Conservation (phyloP, 2,797 vertebrate species). For the Chaenodraco wilsoni region DNA sequence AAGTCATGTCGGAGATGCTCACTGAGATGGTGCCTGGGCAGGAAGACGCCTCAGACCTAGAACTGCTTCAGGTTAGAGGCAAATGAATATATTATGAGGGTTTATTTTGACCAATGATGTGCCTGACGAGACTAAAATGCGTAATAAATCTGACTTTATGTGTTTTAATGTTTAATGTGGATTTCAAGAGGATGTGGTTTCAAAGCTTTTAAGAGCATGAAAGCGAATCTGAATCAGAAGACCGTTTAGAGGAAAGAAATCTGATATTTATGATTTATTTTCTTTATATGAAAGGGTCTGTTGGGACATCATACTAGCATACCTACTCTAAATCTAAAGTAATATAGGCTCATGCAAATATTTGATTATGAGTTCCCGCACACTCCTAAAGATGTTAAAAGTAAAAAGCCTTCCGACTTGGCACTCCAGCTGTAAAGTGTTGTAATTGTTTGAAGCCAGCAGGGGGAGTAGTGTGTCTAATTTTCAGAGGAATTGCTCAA, state of each 20-base stretch:
- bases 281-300: not conserved
- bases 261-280: too few relatives aligned
- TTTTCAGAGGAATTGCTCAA: conserved; percentile 29
- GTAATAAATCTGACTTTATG: not conserved
- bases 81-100: not conserved
- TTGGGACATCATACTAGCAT: not conserved
- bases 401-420: not conserved
- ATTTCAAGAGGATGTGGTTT: not conserved
- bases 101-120: not conserved
- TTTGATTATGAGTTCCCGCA: not conserved
- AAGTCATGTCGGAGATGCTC: conserved; percentile 99
- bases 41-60: conserved; percentile 93
- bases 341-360: not conserved
- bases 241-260: not conserved
- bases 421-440: conserved; percentile 10
- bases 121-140: not conserved
- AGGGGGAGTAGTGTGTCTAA: conserved; percentile 64
- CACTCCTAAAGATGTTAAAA: not conserved
- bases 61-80: conserved; percentile 89
- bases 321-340: not conserved
- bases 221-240: not conserved
- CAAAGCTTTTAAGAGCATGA: not conserved
- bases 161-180: not conserved
- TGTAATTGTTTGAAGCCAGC: conserved; percentile 54
- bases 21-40: conserved; percentile 97